A percentile compares a stretch with the other conserved stretches of the same genome.
Evolutionary conservation across 1,140 invertebrate genomes (phyloP).

Genomic region (Dinothrombium tinctorium): DNA sequence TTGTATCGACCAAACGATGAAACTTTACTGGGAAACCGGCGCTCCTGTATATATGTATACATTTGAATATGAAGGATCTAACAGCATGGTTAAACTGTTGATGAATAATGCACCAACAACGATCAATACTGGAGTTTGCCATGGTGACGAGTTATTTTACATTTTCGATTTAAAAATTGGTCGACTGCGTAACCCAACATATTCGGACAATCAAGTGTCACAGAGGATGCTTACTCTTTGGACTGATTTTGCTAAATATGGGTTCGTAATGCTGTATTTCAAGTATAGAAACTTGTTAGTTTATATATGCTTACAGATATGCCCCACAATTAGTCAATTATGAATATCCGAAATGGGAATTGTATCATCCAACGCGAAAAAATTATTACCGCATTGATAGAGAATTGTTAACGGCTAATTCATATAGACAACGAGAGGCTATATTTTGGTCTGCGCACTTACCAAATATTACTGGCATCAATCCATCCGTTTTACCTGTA

Average conservation of each 20-base stretch:
- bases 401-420: constrained; percentile 1
- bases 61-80: constrained; percentile 20
- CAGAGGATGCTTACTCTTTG: constrained; percentile 13
- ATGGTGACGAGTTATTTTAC: constrained; percentile 22
- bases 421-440: constrained; percentile 7
- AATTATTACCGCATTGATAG: constrained; percentile 13
- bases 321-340: constrained; percentile 12
- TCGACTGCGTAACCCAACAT: constrained; percentile 4
- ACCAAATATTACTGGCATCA: constrained; percentile 5
- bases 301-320: constrained; percentile 4
- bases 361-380: constrained; percentile 7
- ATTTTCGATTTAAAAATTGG: constrained; percentile 17
- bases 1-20: constrained; percentile 15
- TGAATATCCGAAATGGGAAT: constrained; percentile 15
- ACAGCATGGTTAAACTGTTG: constrained; percentile 20
- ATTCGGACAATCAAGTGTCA: constrained; percentile 11
- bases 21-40: constrained; percentile 8
- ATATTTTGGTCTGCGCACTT: constrained; percentile 13
- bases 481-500: constrained; percentile 1
- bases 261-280: background rate
- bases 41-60: constrained; percentile 19
- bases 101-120: constrained; percentile 4
- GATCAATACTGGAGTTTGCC: constrained; percentile 18
- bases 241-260: constrained; percentile 14
- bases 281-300: background rate